These are phyloP conservation scores for Dryobota labecula DNA, from an alignment of 2,888 invertebrate species.

Conservation along the genomic window DNA sequence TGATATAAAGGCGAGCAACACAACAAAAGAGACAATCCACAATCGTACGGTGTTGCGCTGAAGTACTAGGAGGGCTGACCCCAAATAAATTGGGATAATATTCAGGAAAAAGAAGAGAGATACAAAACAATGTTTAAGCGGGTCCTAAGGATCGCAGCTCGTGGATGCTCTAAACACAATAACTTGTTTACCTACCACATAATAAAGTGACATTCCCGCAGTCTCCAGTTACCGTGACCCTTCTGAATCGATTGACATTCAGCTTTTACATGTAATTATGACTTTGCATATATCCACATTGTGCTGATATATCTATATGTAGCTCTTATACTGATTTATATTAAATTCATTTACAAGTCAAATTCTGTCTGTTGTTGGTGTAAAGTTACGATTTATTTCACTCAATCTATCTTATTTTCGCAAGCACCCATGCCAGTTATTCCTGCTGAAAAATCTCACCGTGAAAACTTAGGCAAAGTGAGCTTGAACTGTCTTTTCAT, in stretches of 20 bases:
- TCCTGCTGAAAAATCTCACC: too few relatives aligned
- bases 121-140: too few relatives aligned
- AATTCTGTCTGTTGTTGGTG: not conserved
- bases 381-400: not conserved
- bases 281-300: slow-evolving; percentile 52
- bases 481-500: too few relatives aligned
- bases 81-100: too few relatives aligned
- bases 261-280: slow-evolving; percentile 47
- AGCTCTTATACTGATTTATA: slow-evolving; percentile 4
- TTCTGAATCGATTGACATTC: slow-evolving; percentile 60
- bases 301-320: slow-evolving; percentile 17
- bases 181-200: slow-evolving; percentile 31
- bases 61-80: too few relatives aligned
- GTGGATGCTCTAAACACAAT: slow-evolving; percentile 5
- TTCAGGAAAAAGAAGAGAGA: too few relatives aligned
- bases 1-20: too few relatives aligned
- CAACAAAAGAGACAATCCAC: too few relatives aligned
- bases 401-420: too few relatives aligned
- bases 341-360: slow-evolving; percentile 42
- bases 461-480: too few relatives aligned
- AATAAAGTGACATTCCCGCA: not conserved
- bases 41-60: too few relatives aligned
- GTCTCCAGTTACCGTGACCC: slow-evolving; percentile 60
- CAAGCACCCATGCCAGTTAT: too few relatives aligned
- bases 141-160: not conserved